Conservation (phyloP, 2,797 vertebrate species). For the Acrossocheilus fasciatus region DNA sequence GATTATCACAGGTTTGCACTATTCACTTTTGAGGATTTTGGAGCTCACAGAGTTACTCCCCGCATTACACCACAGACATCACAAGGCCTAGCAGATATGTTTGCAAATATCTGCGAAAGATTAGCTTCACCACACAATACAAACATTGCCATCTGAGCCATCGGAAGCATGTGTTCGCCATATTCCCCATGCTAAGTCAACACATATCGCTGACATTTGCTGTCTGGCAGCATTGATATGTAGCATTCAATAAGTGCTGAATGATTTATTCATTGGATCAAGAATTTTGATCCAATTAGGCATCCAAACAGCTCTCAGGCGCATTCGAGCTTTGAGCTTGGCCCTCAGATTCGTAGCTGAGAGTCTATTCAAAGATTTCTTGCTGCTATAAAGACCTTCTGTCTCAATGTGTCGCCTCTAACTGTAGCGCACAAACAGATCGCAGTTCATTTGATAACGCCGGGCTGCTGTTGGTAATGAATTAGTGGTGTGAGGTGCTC, state of each 20-base stretch:
- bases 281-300: conserved; percentile 45
- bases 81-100: not conserved
- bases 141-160: conserved; percentile 18
- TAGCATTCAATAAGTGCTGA: conserved; percentile 35
- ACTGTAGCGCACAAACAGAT: conserved; percentile 16
- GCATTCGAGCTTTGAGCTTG: conserved; percentile 47
- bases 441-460: not conserved
- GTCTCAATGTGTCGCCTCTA: conserved; percentile 18
- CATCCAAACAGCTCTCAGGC: conserved; percentile 16
- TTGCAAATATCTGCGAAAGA: conserved; percentile 15
- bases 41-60: conserved; percentile 40
- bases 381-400: conserved; percentile 42
- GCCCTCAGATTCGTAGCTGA: conserved; percentile 31
- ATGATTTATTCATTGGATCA: conserved; percentile 50
- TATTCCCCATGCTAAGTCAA: conserved; percentile 11
- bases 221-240: not conserved
- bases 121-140: conserved; percentile 12
- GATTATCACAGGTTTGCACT: not conserved
- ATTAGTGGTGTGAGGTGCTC: conserved; percentile 34
- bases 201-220: conserved; percentile 28
- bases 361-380: conserved; percentile 48
- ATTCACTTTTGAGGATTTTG: not conserved
- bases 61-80: not conserved
- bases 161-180: not conserved
- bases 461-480: conserved; percentile 6